A percentile compares a stretch with the other conserved stretches of the same genome.
phyloP scores from a whole-genome alignment of 2,113 vertebrate genomes.

The Gymnobelideus leadbeateri region DNA sequence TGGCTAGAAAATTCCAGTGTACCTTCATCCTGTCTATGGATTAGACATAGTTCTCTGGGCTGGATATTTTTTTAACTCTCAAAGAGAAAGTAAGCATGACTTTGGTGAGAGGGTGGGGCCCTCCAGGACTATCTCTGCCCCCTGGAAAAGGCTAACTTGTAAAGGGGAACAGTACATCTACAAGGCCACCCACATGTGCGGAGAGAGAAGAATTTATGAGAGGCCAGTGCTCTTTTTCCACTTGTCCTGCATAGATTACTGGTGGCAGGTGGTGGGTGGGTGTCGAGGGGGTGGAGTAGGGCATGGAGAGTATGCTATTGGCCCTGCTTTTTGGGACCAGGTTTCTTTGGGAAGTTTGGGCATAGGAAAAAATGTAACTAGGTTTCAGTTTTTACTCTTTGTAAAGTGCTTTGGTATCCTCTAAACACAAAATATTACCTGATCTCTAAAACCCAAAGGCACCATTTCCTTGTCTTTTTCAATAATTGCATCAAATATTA shows the following conservation, averaged over 20 bases:
- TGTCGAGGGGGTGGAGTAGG: background rate
- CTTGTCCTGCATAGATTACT: conserved; percentile 75
- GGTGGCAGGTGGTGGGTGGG: conserved; percentile 58
- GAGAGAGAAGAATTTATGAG: conserved; percentile 76
- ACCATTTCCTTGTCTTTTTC: conserved; percentile 61
- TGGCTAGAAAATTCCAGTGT: background rate
- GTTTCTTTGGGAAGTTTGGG: conserved; percentile 69
- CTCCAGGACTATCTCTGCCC: conserved; percentile 18
- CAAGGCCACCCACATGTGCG: conserved; percentile 4
- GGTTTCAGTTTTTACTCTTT: conserved; percentile 75
- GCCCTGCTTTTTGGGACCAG: conserved; percentile 76
- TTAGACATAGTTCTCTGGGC: conserved; percentile 18
- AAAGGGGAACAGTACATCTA: conserved; percentile 28
- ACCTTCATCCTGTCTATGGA: conserved; percentile 17
- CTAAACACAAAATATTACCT: conserved; percentile 36
- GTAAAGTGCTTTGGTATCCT: conserved; percentile 78
- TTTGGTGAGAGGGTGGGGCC: conserved; percentile 19
- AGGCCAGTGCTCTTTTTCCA: conserved; percentile 68
- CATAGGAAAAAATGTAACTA: conserved; percentile 56
- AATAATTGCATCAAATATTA: conserved; percentile 74
- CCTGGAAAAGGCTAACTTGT: conserved; percentile 39
- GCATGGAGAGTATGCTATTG: conserved; percentile 2
- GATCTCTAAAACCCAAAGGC: conserved; percentile 70
- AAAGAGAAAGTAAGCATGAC: conserved; percentile 26
- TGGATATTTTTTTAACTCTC: background rate